phyloP scores from a whole-genome alignment of 2,888 invertebrate genomes.

The Cheilosia soror region DNA sequence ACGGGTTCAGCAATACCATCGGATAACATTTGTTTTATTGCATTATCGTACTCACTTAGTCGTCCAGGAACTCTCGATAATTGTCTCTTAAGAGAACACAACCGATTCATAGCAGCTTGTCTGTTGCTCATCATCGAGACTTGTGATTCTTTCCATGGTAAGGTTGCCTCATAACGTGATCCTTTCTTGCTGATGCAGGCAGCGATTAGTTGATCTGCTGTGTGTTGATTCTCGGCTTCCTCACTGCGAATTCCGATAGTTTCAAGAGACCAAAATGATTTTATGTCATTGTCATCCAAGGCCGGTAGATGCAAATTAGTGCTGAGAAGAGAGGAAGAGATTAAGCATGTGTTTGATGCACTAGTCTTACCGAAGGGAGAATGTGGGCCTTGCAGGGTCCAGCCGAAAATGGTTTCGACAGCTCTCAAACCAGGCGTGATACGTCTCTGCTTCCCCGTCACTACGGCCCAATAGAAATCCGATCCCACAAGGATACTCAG shows the following conservation, averaged over 20 bases:
- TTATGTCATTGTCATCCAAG: slow-evolving; percentile 8
- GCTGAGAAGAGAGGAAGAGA: slow-evolving; percentile 8
- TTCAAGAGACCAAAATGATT: slow-evolving; percentile 28
- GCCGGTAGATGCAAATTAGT: slow-evolving; percentile 15
- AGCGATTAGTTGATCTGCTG: not conserved
- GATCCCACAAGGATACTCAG: slow-evolving; percentile 29
- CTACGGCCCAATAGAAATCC: slow-evolving; percentile 30
- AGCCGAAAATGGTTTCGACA: slow-evolving; percentile 30
- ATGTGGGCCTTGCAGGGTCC: slow-evolving; percentile 27
- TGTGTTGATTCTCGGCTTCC: slow-evolving; percentile 13
- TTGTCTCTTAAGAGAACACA: slow-evolving; percentile 2
- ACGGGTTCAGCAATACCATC: slow-evolving; percentile 20
- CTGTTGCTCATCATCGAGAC: slow-evolving; percentile 13
- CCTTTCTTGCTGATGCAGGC: slow-evolving; percentile 2
- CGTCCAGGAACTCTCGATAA: slow-evolving; percentile 19
- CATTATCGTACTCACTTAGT: slow-evolving; percentile 32
- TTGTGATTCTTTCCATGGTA: slow-evolving; percentile 22
- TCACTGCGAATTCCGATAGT: slow-evolving; percentile 32
- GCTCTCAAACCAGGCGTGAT: slow-evolving; percentile 13
- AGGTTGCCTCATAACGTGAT: not conserved
- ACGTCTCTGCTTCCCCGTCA: slow-evolving; percentile 29
- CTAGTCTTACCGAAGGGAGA: slow-evolving; percentile 8
- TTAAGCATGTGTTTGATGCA: slow-evolving; percentile 10
- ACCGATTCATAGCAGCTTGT: slow-evolving; percentile 1
- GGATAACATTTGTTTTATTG: slow-evolving; percentile 22